These are phyloP conservation scores for Amblyjoppa proteus DNA, from an alignment of 2,888 invertebrate genomes.

Conservation along the genomic window DNA sequence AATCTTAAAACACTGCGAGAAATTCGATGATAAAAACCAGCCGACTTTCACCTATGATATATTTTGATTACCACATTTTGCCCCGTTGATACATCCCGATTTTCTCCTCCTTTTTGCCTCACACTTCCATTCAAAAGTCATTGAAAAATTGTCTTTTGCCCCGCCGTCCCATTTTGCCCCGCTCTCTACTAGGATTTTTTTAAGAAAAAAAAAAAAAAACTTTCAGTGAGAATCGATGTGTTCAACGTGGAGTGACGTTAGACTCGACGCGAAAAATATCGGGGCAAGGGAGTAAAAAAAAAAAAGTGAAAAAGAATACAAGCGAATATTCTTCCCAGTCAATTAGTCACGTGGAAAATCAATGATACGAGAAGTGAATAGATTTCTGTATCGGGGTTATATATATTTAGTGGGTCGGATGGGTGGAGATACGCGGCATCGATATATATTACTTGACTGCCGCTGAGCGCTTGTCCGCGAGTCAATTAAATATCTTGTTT, in stretches of 20 bases:
- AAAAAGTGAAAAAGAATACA: slow-evolving; percentile 25
- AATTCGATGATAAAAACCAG: slow-evolving; percentile 20
- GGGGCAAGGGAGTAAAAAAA: background rate
- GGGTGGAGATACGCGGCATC: slow-evolving; percentile 15
- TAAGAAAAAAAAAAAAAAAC: slow-evolving; percentile 2
- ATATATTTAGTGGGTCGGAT: background rate
- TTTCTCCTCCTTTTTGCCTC: too few relatives aligned
- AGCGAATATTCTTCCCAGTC: slow-evolving; percentile 18
- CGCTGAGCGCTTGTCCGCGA: slow-evolving; percentile 48
- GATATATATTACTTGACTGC: slow-evolving; percentile 41
- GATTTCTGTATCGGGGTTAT: slow-evolving; percentile 11
- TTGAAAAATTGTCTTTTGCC: too few relatives aligned
- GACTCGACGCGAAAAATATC: background rate
- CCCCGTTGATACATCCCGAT: too few relatives aligned
- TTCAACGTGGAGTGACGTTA: background rate
- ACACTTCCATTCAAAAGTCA: too few relatives aligned
- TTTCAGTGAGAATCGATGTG: background rate
- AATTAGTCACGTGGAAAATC: slow-evolving; percentile 58
- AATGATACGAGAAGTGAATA: slow-evolving; percentile 33
- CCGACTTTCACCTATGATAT: background rate
- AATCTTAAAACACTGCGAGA: slow-evolving; percentile 21
- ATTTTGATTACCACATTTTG: too few relatives aligned
- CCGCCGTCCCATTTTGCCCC: too few relatives aligned
- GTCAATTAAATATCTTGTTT: slow-evolving; percentile 62
- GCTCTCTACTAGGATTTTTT: background rate